Evolutionary conservation across 2,888 invertebrate species (phyloP).

Genomic region (Venusia cambrica): DNA sequence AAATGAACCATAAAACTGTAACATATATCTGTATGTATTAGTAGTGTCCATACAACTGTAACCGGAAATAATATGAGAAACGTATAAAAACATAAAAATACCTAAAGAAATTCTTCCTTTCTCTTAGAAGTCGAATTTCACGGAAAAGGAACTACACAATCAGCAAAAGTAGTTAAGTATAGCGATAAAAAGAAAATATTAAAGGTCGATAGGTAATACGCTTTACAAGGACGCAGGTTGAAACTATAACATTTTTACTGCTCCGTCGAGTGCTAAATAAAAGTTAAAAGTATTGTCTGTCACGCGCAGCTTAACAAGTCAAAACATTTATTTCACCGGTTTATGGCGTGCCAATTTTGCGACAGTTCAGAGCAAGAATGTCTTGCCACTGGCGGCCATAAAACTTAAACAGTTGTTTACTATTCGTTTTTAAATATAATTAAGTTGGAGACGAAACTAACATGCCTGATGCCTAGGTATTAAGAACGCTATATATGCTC

Average conservation of each 20-base stretch:
- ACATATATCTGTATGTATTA: no score
- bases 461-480: no score
- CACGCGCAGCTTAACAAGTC: conserved; percentile 16
- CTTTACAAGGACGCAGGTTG: conserved; percentile 20
- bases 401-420: no score
- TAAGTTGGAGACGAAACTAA: no score
- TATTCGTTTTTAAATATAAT: no score
- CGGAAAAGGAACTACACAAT: conserved; percentile 15
- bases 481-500: no score
- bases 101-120: conserved; percentile 7
- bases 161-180: conserved; percentile 17
- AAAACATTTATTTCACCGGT: conserved; percentile 9
- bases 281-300: conserved; percentile 16
- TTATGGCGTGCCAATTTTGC: conserved; percentile 7
- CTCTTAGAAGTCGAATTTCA: conserved; percentile 2
- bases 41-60: no score
- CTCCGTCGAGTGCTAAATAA: conserved; percentile 19
- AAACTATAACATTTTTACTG: conserved; percentile 17
- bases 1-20: no score
- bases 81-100: no score
- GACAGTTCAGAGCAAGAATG: no score
- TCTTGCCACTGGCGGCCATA: no score
- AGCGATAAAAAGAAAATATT: conserved; percentile 19
- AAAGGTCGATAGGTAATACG: conserved; percentile 17
- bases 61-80: no score